Base-by-base conservation (phyloP, 1,140 invertebrate genomes). In the Papilio polyxenes region DNA sequence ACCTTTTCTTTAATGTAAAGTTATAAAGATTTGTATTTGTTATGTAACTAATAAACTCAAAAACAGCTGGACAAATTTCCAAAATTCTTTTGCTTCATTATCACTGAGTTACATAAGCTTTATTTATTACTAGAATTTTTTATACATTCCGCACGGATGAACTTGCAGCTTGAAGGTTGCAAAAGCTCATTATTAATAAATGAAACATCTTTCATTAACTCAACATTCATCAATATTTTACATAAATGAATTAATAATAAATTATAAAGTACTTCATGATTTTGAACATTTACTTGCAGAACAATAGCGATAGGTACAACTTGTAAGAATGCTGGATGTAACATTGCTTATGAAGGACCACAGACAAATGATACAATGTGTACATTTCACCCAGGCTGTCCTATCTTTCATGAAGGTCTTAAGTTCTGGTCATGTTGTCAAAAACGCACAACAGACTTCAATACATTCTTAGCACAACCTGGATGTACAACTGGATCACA, bases 341-440 rank as follows among this genome's bases (percentile, higher is more conserved):
- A 96, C 90, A 93, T 91, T 77, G 95, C 95, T 0, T 99, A 98
- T 89, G 95, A 96, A 87, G 97, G 97, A 1, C 95, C 96, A 37
- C 90, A 96, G 51, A 96, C 95, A 75, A 96, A 98, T 86, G 83
- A 95, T 15, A 95, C 96, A 75, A 89, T 94, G 59, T 99, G 99
- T 91, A 93, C 95, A 62, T 95, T 98, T 95, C 99, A 99, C 95
- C 96, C 98, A 31, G 99, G 99, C 0, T 94, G 95, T 20, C 98
- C 99, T 3, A 96, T 99, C 69, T 99, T 99, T 92, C 99, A 99
- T 90, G 99, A 99, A 95, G 99, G 98, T 0, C 95, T 99, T 91
- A 99, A 99, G 94, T 99, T 97, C 93, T 99, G 99, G 99, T 98
- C 98, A 0, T 99, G 99, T 90, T 99, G 99, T 89, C 96, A 97